Percentiles rank a stretch among this genome's conserved stretches.
These are phyloP conservation scores for Physocephala rufipes DNA, from an alignment of 2,888 invertebrate species.

Conservation along the genomic window DNA sequence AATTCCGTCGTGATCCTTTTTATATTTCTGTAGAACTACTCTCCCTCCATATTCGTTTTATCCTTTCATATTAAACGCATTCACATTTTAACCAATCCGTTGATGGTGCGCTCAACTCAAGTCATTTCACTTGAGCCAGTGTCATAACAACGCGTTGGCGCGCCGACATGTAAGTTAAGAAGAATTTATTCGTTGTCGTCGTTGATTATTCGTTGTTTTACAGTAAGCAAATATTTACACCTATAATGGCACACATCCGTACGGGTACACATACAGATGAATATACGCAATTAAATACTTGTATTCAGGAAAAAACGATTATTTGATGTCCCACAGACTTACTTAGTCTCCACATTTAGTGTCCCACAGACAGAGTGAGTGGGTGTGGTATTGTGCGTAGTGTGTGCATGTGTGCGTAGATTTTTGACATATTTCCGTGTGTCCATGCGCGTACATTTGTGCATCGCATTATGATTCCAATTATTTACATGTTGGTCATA, in stretches of 20 bases:
- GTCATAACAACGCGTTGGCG: too few relatives aligned
- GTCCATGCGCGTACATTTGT: background rate
- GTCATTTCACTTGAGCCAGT: too few relatives aligned
- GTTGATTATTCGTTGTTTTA: background rate
- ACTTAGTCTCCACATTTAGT: too few relatives aligned
- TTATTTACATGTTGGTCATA: background rate
- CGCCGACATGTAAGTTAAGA: too few relatives aligned
- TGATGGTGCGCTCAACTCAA: too few relatives aligned
- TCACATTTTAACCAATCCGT: background rate
- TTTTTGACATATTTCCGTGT: slow-evolving; percentile 14
- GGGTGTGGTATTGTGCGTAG: too few relatives aligned
- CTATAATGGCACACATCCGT: slow-evolving; percentile 4
- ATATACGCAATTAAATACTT: slow-evolving; percentile 30
- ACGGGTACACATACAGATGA: background rate
- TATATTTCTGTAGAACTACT: too few relatives aligned
- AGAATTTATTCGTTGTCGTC: background rate
- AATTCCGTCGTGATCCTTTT: too few relatives aligned
- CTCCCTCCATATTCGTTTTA: too few relatives aligned
- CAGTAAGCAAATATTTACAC: background rate
- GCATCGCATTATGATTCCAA: background rate
- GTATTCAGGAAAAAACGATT: slow-evolving; percentile 29
- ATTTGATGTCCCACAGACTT: too few relatives aligned
- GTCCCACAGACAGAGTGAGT: too few relatives aligned
- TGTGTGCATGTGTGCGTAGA: slow-evolving; percentile 15
- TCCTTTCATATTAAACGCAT: background rate